Conservation (phyloP, 2,113 vertebrate genomes). For the Elephas maximus region DNA sequence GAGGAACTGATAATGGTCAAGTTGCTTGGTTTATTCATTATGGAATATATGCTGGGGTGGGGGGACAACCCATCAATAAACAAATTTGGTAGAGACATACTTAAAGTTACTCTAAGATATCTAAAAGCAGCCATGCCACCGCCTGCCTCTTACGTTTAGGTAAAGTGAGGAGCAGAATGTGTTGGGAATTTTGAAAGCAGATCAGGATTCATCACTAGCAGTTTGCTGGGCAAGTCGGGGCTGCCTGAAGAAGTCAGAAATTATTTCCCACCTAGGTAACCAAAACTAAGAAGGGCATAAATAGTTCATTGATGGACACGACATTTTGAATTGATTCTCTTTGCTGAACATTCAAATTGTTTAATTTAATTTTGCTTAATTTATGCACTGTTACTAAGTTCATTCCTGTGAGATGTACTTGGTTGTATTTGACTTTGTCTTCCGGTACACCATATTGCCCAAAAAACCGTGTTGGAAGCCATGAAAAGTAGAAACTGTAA, state of each 20-base stretch:
- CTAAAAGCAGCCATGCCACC: neutral
- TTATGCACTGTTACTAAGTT: constrained; percentile 42
- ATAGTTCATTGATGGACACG: constrained; percentile 11
- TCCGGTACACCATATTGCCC: neutral
- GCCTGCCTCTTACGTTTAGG: neutral
- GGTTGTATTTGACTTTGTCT: constrained; percentile 52
- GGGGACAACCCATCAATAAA: neutral
- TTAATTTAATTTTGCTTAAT: constrained; percentile 76
- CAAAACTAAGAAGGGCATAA: neutral
- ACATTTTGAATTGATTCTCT: constrained; percentile 62
- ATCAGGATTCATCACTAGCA: neutral
- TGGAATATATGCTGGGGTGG: neutral
- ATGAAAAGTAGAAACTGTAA: constrained; percentile 28
- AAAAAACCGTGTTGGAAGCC: constrained; percentile 40
- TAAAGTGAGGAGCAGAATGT: neutral
- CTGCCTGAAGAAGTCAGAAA: neutral
- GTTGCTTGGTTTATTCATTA: neutral
- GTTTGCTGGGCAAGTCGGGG: neutral
- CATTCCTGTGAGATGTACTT: constrained; percentile 49
- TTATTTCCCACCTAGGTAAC: constrained; percentile 20
- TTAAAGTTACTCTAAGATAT: neutral
- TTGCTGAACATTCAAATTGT: constrained; percentile 61
- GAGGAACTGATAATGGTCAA: neutral
- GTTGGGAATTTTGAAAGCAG: neutral
- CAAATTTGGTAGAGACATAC: neutral